Evolutionary conservation across 1,140 invertebrate genomes (phyloP).

Genomic region (Drosophila kepulauana): DNA sequence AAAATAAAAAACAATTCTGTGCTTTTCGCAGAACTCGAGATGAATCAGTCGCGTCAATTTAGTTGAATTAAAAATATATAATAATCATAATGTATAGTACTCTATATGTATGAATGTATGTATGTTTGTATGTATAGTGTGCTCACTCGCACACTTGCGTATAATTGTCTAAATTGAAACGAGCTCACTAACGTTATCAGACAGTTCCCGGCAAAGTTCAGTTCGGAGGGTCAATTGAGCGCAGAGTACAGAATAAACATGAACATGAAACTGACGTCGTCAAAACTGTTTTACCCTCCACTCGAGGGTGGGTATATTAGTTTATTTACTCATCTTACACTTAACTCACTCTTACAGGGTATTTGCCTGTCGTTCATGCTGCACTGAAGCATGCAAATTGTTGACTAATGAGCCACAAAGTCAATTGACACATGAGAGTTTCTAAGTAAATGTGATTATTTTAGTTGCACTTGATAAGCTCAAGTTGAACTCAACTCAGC

Average conservation of each 20-base stretch:
- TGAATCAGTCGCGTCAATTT: constrained; percentile 72
- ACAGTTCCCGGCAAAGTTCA: constrained; percentile 55
- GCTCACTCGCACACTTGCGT: constrained; percentile 14
- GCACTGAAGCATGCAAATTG: constrained; percentile 22
- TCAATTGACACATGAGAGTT: constrained; percentile 33
- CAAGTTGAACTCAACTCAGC: background rate
- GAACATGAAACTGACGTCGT: constrained; percentile 58
- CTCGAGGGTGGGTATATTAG: background rate
- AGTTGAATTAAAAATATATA: constrained; percentile 69
- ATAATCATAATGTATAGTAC: constrained; percentile 35
- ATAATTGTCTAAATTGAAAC: constrained; percentile 74
- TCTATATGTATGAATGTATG: constrained; percentile 1
- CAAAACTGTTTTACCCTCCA: constrained; percentile 26
- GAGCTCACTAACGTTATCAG: constrained; percentile 59
- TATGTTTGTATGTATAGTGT: background rate
- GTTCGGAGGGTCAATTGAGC: constrained; percentile 66
- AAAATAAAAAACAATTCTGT: constrained; percentile 3
- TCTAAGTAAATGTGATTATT: constrained; percentile 47
- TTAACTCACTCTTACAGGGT: background rate
- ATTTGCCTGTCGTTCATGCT: background rate
- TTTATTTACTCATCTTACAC: background rate
- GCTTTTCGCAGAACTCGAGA: constrained; percentile 43
- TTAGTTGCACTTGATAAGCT: constrained; percentile 32
- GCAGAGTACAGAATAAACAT: constrained; percentile 9
- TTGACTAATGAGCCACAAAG: constrained; percentile 60